phyloP scores from a whole-genome alignment of 2,113 vertebrate genomes.

The Lanius ludovicianus region DNA sequence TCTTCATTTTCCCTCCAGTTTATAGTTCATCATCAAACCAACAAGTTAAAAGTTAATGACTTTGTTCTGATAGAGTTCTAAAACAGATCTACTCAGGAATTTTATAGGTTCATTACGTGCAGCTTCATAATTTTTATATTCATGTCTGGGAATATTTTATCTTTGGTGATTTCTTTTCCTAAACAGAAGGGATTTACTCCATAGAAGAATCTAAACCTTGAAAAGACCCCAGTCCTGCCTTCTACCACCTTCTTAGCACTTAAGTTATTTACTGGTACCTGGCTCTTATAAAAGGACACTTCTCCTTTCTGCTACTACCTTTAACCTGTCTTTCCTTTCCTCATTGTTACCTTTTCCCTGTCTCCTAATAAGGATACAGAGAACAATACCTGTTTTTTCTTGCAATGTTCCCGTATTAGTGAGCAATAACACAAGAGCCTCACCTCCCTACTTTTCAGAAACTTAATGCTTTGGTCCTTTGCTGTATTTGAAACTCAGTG shows the following conservation, averaged over 20 bases:
- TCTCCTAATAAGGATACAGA: background rate
- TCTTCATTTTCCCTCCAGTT: background rate
- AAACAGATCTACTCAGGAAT: background rate
- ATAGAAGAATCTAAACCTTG: background rate
- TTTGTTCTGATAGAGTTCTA: background rate
- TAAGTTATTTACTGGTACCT: background rate
- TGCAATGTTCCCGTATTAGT: background rate
- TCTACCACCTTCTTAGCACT: background rate
- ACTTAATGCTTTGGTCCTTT: background rate
- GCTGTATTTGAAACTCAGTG: background rate
- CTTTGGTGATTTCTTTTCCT: background rate
- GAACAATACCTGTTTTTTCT: background rate
- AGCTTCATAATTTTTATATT: background rate
- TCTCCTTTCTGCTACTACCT: background rate
- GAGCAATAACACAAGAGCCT: background rate
- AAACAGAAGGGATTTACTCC: background rate
- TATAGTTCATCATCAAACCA: background rate
- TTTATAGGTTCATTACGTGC: background rate
- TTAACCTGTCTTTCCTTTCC: background rate
- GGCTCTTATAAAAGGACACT: background rate
- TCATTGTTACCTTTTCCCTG: background rate
- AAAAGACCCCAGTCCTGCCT: background rate
- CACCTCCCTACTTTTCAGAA: background rate
- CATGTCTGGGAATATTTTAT: background rate
- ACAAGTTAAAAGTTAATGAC: conserved; percentile 1